These are phyloP conservation scores for Argyrosomus japonicus DNA, from an alignment of 2,113 vertebrate species.

Conservation along the genomic window DNA sequence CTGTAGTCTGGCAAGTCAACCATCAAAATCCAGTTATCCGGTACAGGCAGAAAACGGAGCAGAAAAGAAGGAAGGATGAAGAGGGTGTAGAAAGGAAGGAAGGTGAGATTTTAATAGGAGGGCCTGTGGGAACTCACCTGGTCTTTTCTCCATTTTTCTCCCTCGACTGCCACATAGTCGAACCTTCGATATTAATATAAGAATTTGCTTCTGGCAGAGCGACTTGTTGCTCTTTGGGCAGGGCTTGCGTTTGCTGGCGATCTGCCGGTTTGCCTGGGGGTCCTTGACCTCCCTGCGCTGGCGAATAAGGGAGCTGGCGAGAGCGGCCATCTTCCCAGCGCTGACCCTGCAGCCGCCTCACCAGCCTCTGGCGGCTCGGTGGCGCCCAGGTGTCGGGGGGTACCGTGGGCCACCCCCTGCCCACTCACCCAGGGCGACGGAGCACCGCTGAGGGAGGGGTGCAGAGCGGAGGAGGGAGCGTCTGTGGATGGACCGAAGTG, in stretches of 20 bases:
- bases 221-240: constrained; percentile 93
- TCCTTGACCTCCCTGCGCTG: constrained; percentile 92
- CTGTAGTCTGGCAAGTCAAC: constrained; percentile 63
- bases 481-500: constrained; percentile 31
- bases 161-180: constrained; percentile 90
- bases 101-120: constrained; percentile 13
- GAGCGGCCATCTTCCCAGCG: constrained; percentile 88
- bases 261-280: constrained; percentile 87
- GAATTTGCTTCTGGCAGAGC: constrained; percentile 92
- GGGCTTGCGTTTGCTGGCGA: constrained; percentile 89
- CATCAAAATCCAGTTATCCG: constrained; percentile 59
- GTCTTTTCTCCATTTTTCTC: constrained; percentile 86
- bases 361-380: constrained; percentile 67
- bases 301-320: constrained; percentile 92
- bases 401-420: constrained; percentile 79
- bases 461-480: constrained; percentile 51
- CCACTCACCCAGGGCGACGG: constrained; percentile 79
- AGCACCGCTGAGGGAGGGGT: constrained; percentile 59
- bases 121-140: constrained; percentile 81
- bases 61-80: constrained; percentile 18
- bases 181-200: constrained; percentile 92
- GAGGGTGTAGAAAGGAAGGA: not conserved
- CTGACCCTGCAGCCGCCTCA: constrained; percentile 72
- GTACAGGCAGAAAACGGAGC: constrained; percentile 25
- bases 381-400: constrained; percentile 80